Conservation (phyloP, 2,113 vertebrate species). For the Cavia aperea region DNA sequence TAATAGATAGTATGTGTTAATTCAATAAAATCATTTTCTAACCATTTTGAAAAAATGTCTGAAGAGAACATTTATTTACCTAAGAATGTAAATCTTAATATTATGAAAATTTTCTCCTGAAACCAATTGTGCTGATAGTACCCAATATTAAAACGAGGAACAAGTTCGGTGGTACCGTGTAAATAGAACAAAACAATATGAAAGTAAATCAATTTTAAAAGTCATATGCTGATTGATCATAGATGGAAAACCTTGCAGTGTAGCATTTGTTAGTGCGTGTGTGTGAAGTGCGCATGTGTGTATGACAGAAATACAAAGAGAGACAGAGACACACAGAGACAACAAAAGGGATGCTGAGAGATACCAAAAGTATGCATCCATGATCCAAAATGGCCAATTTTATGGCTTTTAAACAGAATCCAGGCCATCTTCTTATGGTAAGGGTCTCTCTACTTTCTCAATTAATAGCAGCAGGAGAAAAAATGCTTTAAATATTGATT, state of each 20-base stretch:
- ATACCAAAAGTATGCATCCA: neutral
- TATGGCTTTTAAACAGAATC: neutral
- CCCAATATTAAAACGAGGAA: neutral
- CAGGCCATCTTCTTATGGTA: neutral
- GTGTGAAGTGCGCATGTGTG: neutral
- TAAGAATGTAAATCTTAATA: neutral
- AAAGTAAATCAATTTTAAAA: neutral
- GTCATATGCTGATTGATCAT: neutral
- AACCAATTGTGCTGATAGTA: neutral
- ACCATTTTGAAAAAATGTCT: neutral
- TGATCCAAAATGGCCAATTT: neutral
- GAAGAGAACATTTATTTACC: neutral
- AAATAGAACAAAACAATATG: neutral
- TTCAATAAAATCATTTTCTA: constrained; percentile 10
- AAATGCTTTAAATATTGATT: neutral
- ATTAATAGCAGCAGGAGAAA: neutral
- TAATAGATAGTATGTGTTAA: neutral
- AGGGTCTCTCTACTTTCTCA: neutral
- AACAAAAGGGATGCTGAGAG: neutral
- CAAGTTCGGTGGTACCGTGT: neutral
- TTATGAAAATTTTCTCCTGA: neutral
- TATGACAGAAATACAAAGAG: neutral
- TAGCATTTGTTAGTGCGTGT: neutral
- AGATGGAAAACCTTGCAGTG: neutral
- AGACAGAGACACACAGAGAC: neutral